Evolutionary conservation across 2,888 invertebrate genomes (phyloP).

Genomic region (Cerastis rubricosa): DNA sequence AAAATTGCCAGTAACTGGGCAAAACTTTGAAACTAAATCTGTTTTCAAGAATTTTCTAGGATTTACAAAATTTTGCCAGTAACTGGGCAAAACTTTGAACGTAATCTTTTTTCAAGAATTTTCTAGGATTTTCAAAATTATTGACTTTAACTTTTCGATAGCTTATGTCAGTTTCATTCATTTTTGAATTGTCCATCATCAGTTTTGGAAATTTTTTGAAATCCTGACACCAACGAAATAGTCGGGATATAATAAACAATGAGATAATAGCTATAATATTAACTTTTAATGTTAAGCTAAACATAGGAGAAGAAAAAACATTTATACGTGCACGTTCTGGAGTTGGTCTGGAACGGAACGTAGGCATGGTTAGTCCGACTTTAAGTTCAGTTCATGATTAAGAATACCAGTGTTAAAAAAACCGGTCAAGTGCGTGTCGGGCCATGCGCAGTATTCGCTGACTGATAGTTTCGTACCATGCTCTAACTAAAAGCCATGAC

Average conservation of each 20-base stretch:
- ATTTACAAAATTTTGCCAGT: no score
- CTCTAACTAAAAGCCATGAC: no score
- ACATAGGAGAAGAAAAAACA: constrained; percentile 76
- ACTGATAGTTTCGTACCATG: no score
- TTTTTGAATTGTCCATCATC: background rate
- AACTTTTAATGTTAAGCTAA: constrained; percentile 77
- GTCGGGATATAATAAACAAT: constrained; percentile 21
- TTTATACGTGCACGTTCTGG: constrained; percentile 87
- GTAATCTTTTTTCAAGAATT: background rate
- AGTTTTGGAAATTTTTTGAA: background rate
- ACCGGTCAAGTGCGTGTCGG: no score
- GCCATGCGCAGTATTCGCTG: no score
- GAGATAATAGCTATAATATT: constrained; percentile 76
- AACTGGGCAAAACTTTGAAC: background rate
- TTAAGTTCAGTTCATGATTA: no score
- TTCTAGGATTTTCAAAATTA: background rate
- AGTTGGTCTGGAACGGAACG: constrained; percentile 88
- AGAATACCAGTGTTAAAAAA: no score
- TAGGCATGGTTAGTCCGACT: no score
- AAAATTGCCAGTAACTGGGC: no score
- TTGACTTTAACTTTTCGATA: background rate
- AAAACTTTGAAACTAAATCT: no score
- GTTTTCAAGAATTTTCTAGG: no score
- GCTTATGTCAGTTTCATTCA: background rate
- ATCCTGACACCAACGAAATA: background rate